Percentiles rank a stretch among this genome's conserved stretches.
Conservation (phyloP, 2,113 vertebrate species). For the Lasiurus borealis region DNA sequence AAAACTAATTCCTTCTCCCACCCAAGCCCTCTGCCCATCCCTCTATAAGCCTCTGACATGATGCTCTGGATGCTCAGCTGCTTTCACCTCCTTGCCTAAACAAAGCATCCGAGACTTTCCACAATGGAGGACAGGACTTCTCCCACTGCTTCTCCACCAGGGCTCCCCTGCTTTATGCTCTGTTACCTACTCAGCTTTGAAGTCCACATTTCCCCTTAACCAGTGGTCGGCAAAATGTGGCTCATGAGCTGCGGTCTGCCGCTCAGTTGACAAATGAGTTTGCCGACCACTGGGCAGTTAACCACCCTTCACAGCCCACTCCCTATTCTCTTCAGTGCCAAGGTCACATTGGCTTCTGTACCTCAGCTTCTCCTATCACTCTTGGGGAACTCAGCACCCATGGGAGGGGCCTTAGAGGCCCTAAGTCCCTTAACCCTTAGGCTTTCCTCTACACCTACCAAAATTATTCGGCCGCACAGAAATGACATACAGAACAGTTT, state of each 20-base stretch:
- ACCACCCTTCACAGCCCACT: background rate
- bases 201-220: background rate
- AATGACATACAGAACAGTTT: background rate
- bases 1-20: background rate
- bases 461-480: background rate
- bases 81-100: background rate
- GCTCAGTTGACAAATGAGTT: no score
- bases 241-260: no score
- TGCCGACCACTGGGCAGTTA: no score
- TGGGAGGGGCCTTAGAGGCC: background rate
- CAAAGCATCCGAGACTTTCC: background rate
- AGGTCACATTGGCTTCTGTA: background rate
- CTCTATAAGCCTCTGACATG: background rate
- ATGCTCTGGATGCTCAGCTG: background rate
- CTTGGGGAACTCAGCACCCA: background rate
- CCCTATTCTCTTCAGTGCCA: background rate
- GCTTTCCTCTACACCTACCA: background rate
- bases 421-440: background rate
- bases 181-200: background rate
- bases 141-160: background rate
- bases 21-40: background rate
- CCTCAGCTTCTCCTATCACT: background rate
- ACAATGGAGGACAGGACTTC: accelerated
- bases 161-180: background rate
- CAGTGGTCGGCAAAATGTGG: no score